phyloP scores from a whole-genome alignment of 2,113 vertebrate genomes.

The Herpetotheres cachinnans region DNA sequence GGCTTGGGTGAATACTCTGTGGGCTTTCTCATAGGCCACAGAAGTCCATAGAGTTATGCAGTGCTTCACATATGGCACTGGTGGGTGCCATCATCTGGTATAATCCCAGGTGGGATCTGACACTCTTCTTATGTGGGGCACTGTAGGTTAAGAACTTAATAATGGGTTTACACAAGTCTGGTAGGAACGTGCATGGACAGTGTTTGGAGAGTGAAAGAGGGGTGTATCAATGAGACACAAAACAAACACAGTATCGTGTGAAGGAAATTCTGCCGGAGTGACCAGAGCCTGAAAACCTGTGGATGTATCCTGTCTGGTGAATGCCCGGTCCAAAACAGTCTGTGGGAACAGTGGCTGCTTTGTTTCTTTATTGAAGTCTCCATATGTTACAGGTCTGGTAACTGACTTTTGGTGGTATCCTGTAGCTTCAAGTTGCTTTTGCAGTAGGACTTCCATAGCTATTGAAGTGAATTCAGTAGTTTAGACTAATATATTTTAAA shows the following conservation, averaged over 20 bases:
- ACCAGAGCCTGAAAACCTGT: neutral
- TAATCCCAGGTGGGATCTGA: accelerated
- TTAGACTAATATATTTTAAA: neutral
- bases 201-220: neutral
- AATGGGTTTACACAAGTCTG: neutral
- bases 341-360: neutral
- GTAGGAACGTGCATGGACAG: neutral
- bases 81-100: neutral
- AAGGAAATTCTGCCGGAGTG: neutral
- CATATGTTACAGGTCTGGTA: neutral
- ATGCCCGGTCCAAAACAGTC: neutral
- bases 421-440: neutral
- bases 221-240: neutral
- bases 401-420: neutral
- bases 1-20: neutral
- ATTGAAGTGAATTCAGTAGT: neutral
- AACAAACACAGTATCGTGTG: neutral
- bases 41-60: neutral
- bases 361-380: neutral
- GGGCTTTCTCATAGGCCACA: neutral
- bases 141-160: neutral
- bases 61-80: neutral
- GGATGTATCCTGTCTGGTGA: neutral
- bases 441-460: neutral
- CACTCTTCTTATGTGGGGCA: neutral